These are phyloP conservation scores for Botia almorhae DNA, from an alignment of 2,797 vertebrate genomes.

Conservation along the genomic window DNA sequence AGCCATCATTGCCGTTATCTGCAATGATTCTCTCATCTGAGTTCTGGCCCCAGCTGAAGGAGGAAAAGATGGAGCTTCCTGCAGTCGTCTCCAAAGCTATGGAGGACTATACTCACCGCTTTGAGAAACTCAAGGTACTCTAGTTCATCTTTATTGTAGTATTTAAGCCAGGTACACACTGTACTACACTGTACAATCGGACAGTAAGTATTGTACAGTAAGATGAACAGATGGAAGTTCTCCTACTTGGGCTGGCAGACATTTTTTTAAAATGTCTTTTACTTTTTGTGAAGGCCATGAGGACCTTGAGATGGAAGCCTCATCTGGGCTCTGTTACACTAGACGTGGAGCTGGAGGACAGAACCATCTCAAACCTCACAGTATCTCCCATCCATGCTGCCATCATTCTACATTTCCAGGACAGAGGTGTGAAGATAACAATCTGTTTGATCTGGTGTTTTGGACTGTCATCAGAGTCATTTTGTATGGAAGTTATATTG, in stretches of 20 bases:
- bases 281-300: slow-evolving; percentile 85
- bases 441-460: not conserved
- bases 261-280: not conserved
- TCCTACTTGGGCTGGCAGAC: not conserved
- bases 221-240: too few relatives aligned
- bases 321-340: slow-evolving; percentile 92
- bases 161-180: too few relatives aligned
- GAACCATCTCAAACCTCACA: slow-evolving; percentile 86
- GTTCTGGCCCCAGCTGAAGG: slow-evolving; percentile 97
- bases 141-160: not conserved
- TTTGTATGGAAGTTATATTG: not conserved
- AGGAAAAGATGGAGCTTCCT: slow-evolving; percentile 95
- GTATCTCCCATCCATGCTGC: slow-evolving; percentile 94
- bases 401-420: slow-evolving; percentile 95
- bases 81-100: slow-evolving; percentile 85
- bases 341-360: slow-evolving; percentile 93
- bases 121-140: slow-evolving; percentile 92
- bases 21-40: slow-evolving; percentile 94
- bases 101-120: slow-evolving; percentile 92
- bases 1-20: slow-evolving; percentile 82
- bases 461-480: not conserved
- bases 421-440: slow-evolving; percentile 43
- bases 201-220: too few relatives aligned
- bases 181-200: too few relatives aligned
- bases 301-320: slow-evolving; percentile 97